Percentiles rank a stretch among this genome's conserved stretches.
Conservation (phyloP, 2,888 invertebrate species). For the Liopterus haemorrhoidalis region DNA sequence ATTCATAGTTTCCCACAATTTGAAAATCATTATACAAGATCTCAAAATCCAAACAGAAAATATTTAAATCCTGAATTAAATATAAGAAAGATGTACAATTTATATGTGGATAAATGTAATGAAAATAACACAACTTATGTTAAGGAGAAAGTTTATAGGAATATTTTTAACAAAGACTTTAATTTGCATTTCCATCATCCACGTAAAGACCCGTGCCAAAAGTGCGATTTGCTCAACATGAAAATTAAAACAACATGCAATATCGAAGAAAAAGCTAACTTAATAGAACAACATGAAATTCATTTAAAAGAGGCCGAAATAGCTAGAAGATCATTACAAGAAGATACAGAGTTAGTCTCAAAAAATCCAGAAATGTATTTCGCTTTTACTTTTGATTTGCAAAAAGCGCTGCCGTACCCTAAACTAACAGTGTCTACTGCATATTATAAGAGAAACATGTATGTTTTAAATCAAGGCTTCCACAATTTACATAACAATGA, state of each 20-base stretch:
- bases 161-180: too few species aligned
- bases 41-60: conserved; percentile 31
- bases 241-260: conserved; percentile 34
- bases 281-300: conserved; percentile 31
- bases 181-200: conserved; percentile 32
- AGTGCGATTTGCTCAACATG: conserved; percentile 34
- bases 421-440: conserved; percentile 32
- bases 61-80: conserved; percentile 32
- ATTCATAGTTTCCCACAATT: conserved; percentile 30
- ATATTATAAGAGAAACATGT: conserved; percentile 35
- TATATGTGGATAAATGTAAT: conserved; percentile 28
- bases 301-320: conserved; percentile 34
- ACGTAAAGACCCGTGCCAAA: conserved; percentile 34
- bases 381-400: conserved; percentile 14
- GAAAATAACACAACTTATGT: conserved; percentile 29
- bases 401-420: conserved; percentile 22
- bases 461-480: conserved; percentile 34
- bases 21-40: conserved; percentile 32
- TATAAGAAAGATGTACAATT: conserved; percentile 32
- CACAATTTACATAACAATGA: conserved; percentile 34
- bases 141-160: too few species aligned
- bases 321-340: conserved; percentile 32
- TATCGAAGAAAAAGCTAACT: conserved; percentile 32
- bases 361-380: conserved; percentile 16
- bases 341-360: conserved; percentile 24